Evolutionary conservation across 1,140 invertebrate species (phyloP), one percentile per base, ranked within the genome.

Genomic region (Cydia splendana): DNA sequence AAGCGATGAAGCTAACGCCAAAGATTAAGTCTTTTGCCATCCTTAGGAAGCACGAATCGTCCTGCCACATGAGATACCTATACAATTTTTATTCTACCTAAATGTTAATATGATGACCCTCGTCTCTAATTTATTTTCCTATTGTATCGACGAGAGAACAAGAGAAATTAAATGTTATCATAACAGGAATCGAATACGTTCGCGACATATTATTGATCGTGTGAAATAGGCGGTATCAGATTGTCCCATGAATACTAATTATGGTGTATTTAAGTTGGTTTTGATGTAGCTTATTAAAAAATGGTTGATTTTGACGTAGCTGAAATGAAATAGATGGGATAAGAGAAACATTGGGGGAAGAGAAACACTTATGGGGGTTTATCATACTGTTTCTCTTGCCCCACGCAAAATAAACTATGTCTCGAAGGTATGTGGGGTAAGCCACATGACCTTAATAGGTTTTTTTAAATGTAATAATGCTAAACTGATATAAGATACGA

Each of bases 121-220:
- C 81, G 77, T 85, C 76, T 83, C 80, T 88, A 89, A 88, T 88
- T 88, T 87, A 90, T 89, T 86, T 87, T 84, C 85, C 84, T 90
- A 85, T 87, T 86, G 85, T 86, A 84, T 85, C 81, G 78, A 82
- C 42, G 62, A 80, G 79, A n/a, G 48, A 65, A 74, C 69, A 77
- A 42, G 45, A 79, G 73, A 48, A 45, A 77, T 71, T 75, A 10
- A 42, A 75, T 75, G 48, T 75, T 74, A 67, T 74, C 62, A 65
- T 30, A 73, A 74, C 65, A 71, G 15, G 67, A 69, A 69, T 69
- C 65, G 30, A 20, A 71, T 38, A 71, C 30, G 15, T 38, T 18
- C n/a, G 67, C 67, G 34, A 71, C 67, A 71, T 71, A 18, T 71
- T 71, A 38, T 71, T 71, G 67, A 71, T 38, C n/a, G 67, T 71